These are phyloP conservation scores for Tiaroga cobitis DNA, from an alignment of 2,797 vertebrate genomes.

Conservation along the genomic window DNA sequence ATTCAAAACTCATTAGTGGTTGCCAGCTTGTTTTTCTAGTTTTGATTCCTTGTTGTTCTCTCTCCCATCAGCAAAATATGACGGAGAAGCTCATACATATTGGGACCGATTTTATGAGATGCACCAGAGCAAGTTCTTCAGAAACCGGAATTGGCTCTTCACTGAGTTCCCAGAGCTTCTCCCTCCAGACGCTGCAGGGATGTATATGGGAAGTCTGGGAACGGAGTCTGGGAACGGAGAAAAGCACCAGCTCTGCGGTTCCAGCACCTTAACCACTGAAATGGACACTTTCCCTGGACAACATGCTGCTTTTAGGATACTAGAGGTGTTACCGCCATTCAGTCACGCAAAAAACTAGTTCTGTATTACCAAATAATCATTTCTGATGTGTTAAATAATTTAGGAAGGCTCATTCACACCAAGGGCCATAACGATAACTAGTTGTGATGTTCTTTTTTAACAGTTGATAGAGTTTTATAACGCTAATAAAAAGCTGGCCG, in stretches of 20 bases:
- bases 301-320: conserved; percentile 82
- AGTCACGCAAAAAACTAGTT: neutral
- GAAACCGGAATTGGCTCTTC: conserved; percentile 88
- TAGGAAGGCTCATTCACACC: neutral
- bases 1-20: neutral
- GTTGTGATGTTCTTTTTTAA: too few species aligned
- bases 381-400: neutral
- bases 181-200: conserved; percentile 63
- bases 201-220: neutral
- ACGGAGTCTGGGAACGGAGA: conserved; percentile 10
- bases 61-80: conserved; percentile 80
- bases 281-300: conserved; percentile 80
- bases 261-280: conserved; percentile 40
- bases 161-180: conserved; percentile 93
- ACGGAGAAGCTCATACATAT: conserved; percentile 83
- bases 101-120: conserved; percentile 91
- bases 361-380: neutral
- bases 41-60: conserved; percentile 27
- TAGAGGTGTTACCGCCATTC: conserved; percentile 80
- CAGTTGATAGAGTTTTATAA: too few species aligned
- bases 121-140: conserved; percentile 93
- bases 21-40: conserved; percentile 5
- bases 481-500: too few species aligned
- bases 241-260: conserved; percentile 49
- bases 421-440: too few species aligned